These are phyloP conservation scores for Stegastes partitus DNA, from an alignment of 2,113 vertebrate genomes.

Conservation along the genomic window DNA sequence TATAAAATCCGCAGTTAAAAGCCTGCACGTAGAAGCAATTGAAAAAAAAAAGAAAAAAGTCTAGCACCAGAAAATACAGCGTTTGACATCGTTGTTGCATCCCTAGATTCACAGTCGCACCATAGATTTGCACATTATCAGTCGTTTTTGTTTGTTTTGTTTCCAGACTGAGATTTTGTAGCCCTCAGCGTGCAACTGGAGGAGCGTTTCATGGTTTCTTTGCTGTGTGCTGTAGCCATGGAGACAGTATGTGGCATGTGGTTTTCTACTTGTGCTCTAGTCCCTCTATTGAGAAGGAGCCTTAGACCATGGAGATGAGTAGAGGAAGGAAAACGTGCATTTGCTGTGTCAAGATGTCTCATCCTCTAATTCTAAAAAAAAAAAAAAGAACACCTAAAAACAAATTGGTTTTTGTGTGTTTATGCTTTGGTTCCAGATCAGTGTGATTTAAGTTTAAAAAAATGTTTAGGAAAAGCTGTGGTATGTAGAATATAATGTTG, in stretches of 20 bases:
- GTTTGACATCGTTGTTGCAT: not conserved
- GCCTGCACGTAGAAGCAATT: not conserved
- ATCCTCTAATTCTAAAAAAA: not conserved
- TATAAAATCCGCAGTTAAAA: not conserved
- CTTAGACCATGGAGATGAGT: conserved; percentile 37
- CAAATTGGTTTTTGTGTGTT: not conserved
- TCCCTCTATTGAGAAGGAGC: conserved; percentile 44
- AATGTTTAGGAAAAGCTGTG: not conserved
- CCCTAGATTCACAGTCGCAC: conserved; percentile 6
- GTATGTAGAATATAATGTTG: not conserved
- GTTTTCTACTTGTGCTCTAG: conserved; percentile 60
- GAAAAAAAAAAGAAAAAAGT: no score
- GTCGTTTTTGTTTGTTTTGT: conserved; percentile 41
- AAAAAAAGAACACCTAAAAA: no score
- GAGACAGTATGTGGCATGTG: conserved; percentile 82
- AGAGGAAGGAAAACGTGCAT: conserved; percentile 25
- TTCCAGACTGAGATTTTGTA: conserved; percentile 45
- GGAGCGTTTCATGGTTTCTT: conserved; percentile 66
- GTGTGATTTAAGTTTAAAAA: not conserved
- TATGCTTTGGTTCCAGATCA: not conserved
- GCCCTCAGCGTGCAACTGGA: conserved; percentile 55
- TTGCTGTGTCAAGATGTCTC: conserved; percentile 1
- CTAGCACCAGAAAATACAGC: not conserved
- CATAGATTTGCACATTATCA: conserved; percentile 21
- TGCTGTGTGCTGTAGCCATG: conserved; percentile 81